Base-by-base conservation (phyloP, 2,113 vertebrate genomes). In the Rana temporaria region DNA sequence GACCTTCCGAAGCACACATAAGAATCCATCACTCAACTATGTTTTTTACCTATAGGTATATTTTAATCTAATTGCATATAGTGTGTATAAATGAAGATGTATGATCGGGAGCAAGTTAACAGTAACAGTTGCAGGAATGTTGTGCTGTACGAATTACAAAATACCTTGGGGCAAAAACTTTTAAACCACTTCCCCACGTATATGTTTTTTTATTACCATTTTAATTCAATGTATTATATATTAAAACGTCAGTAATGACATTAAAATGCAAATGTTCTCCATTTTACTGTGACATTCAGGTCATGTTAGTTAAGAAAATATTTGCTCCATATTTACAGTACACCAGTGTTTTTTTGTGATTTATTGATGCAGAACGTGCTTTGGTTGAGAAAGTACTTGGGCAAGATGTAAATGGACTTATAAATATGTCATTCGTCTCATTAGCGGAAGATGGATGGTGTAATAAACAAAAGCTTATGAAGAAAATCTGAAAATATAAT, bases 351-450 rank as follows among this genome's bases (percentile, higher is more conserved):
- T 53, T n/a, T 68, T 8, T 57, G 32, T 79, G 65, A 79, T 67
- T 67, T 79, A 79, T 68, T 68, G 63, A 30, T 56, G 22, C 24
- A 57, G 26, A 57, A 66, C 77, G 53, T 68, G 77, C 64, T 38
- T 79, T 55, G 64, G 30, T 22, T 79, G 63, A 22, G 30, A 67
- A 32, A 79, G 52, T 38, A 68, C 76, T 56, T 57, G 20, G 63
- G 17, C 52, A 79, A 18, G 63, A 68, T 79, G 30, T 79, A 79
- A 79, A 79, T 79, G 77, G 67, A 66, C 77, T 79, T 79, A 79
- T 79, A 79, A 79, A 79, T 67, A 32, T 79, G 77, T 79, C 77
- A 53, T 79, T 67, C 53, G 77, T 79, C 77, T 79, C 77, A 79
- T 79, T 79, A 79, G 53, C 14, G 30, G 19, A 38, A 68, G 65